Conservation (phyloP, 2,113 vertebrate species). For the Irena cyanogastra region DNA sequence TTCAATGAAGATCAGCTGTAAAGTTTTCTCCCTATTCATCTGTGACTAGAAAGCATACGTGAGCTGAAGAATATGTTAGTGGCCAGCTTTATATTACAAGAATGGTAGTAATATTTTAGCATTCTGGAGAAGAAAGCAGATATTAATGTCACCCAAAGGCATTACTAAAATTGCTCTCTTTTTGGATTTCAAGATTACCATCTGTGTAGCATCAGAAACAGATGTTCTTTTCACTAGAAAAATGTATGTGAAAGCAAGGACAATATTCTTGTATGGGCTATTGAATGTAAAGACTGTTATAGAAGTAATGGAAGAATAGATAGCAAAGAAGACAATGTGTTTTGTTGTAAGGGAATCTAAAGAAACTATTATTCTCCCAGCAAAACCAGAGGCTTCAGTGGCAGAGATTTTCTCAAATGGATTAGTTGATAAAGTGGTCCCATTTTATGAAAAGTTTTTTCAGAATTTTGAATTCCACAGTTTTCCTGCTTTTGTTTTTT, state of each 20-base stretch:
- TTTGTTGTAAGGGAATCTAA: not conserved
- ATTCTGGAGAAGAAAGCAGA: conserved; percentile 38
- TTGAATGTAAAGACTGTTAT: not conserved
- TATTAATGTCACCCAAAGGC: conserved; percentile 49
- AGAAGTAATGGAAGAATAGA: not conserved
- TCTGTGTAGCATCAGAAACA: conserved; percentile 52
- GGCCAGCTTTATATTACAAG: not conserved
- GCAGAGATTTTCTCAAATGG: not conserved
- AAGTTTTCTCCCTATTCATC: not conserved
- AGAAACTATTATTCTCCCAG: not conserved
- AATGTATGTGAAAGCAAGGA: conserved; percentile 23
- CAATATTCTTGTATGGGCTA: conserved; percentile 18
- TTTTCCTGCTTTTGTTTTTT: not conserved
- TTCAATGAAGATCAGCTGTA: not conserved
- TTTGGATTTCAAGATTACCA: conserved; percentile 48
- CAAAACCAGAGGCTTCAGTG: not conserved
- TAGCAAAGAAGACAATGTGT: not conserved
- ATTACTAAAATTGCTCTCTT: conserved; percentile 32
- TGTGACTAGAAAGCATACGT: not conserved
- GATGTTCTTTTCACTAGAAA: conserved; percentile 58
- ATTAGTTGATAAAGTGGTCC: not conserved
- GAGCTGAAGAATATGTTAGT: not conserved
- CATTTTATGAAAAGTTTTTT: not conserved
- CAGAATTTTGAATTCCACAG: not conserved
- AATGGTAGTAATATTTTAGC: conserved; percentile 43